A percentile compares a stretch with the other conserved stretches of the same genome.
These are phyloP conservation scores for Aelia acuminata DNA, from an alignment of 2,888 invertebrate genomes.

Conservation along the genomic window DNA sequence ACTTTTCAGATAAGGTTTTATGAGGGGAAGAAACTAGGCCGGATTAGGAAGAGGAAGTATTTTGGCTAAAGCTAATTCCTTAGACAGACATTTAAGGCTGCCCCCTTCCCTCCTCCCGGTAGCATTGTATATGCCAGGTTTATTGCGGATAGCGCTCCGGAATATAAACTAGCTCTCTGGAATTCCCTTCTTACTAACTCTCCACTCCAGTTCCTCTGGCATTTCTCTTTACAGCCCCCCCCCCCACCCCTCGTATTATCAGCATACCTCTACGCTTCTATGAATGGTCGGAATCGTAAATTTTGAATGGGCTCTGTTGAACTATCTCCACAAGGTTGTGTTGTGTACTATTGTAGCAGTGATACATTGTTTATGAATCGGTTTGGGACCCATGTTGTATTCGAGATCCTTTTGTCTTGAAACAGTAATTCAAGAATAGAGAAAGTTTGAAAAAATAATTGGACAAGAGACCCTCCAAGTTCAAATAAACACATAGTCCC, in stretches of 20 bases:
- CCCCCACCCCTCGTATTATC: not conserved
- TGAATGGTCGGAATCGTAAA: slow-evolving; percentile 10
- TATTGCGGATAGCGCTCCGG: slow-evolving; percentile 17
- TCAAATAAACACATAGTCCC: too few relatives aligned
- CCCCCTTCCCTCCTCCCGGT: not conserved
- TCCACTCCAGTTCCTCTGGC: slow-evolving; percentile 23
- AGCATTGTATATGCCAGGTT: slow-evolving; percentile 42
- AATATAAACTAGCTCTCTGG: slow-evolving; percentile 39
- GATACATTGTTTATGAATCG: not conserved
- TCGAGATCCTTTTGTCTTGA: not conserved
- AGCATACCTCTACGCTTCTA: not conserved
- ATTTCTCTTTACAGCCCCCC: slow-evolving; percentile 25
- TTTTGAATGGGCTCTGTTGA: not conserved
- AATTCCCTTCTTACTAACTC: slow-evolving; percentile 38
- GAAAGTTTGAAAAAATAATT: too few relatives aligned
- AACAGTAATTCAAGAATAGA: too few relatives aligned
- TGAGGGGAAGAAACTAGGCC: not conserved
- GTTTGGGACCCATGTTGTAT: not conserved
- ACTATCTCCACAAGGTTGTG: not conserved
- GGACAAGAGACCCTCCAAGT: too few relatives aligned
- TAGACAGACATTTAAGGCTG: not conserved
- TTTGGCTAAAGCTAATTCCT: not conserved
- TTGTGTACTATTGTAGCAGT: not conserved
- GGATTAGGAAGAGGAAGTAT: not conserved
- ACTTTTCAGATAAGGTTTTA: not conserved